Evolutionary conservation across 2,113 vertebrate genomes (phyloP), one percentile per base, ranked within the genome.

Genomic region (Chitala chitala): DNA sequence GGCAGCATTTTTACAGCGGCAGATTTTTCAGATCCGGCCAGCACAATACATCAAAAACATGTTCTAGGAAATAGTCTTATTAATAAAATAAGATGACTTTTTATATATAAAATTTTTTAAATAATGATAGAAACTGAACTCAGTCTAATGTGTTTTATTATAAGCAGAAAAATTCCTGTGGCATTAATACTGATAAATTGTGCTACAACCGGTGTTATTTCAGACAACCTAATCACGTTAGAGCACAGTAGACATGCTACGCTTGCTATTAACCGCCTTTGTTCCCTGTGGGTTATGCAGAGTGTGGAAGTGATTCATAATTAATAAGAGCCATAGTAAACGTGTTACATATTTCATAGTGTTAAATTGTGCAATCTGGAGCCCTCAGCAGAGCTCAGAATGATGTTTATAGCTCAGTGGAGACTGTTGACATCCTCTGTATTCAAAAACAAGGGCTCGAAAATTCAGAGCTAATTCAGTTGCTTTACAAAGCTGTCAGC

Each of bases 281-380:
- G 71, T 17, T 56, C 71, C 77, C 79, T 75, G 0, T 20, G 76
- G 68, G 71, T 73, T 69, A 26, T 50, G 64, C 36, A 71, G 69
- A 74, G 79, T 51, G 58, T n/a, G 64, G 75, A 38, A 50, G 3
- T 54, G 29, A 69, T 48, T 75, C 63, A 46, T 83, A 84, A 85
- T 86, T 80, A 82, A 79, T 54, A 81, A 76, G 78, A 50, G 40
- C 65, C 77, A 46, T 46, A 78, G 63, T 73, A 76, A 53, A 44
- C 51, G 29, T 58, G 74, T 82, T 65, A 58, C 55, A 81, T 77
- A 74, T 83, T 85, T 79, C 24, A 44, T 76, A 82, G 76, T 76
- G 55, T 40, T 74, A 68, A 77, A 31, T 69, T 46, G 56, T 70
- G 69, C 75, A 77, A 79, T 77, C 64, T 83, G 64, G 65, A 81